A percentile compares a stretch with the other conserved stretches of the same genome.
These are phyloP conservation scores for Palythoa grandis DNA, from an alignment of 92 coral and sea anemone species.

Conservation along the genomic window DNA sequence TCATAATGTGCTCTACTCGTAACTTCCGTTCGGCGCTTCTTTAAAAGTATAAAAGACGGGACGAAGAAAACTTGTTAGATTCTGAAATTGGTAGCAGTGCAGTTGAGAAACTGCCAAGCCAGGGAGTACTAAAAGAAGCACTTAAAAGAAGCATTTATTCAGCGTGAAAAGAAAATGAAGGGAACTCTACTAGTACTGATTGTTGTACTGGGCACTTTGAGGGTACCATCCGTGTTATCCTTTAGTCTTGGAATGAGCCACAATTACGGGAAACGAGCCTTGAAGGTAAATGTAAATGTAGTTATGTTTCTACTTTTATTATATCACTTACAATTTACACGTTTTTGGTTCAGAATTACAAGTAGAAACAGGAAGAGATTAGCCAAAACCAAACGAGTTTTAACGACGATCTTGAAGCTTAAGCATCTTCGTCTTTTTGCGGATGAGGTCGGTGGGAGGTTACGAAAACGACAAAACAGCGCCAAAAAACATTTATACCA, in stretches of 20 bases:
- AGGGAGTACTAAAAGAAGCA: background rate
- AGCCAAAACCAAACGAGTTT: no score
- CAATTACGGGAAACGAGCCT: background rate
- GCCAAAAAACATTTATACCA: no score
- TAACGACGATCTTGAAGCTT: no score
- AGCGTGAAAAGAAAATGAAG: background rate
- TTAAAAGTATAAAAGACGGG: background rate
- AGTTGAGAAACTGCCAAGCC: background rate
- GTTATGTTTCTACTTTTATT: background rate
- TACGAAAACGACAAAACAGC: no score
- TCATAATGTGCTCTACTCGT: background rate
- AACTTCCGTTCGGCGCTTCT: background rate
- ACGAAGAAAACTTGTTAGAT: background rate
- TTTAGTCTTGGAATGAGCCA: conserved; percentile 5
- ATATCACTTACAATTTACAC: background rate
- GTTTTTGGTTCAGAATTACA: no score
- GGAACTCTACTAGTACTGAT: background rate
- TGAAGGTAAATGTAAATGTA: background rate
- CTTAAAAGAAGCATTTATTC: background rate
- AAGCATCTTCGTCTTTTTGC: no score
- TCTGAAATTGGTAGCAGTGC: background rate
- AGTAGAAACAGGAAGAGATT: no score
- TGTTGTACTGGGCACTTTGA: background rate
- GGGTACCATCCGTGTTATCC: background rate
- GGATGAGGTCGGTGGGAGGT: no score